Base-by-base conservation (phyloP, 2,113 vertebrate species). In the Tor tambroides region DNA sequence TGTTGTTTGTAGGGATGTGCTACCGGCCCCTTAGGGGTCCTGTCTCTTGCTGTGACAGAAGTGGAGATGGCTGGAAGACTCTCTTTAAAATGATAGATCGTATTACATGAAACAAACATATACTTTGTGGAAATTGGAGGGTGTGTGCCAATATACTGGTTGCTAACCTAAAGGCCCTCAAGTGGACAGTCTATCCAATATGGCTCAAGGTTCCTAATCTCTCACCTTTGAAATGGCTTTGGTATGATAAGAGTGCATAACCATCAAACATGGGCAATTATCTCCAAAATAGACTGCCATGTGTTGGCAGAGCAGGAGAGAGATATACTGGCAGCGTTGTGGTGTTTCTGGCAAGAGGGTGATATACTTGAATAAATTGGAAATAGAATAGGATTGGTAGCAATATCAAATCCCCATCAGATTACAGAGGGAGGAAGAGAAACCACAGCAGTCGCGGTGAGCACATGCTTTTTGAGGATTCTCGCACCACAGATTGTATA, bases 1-100 rank as follows among this genome's bases (percentile, higher is more conserved):
- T 87, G 82, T 54, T 90, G 89, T 93, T 93, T 93, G 92, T 89
- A 91, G 92, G 94, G 88, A 80, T 89, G 84, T 86, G 83, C 84
- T 87, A 67, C 51, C 84, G 78, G 61, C 86, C 87, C 89, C 93
- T 88, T 46, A 84, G 90, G 87, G 86, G 56, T 63, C 54, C 77
- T 21, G 14, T 80, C 84, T 80, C 54, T 72, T 23, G 46, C 76
- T 84, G 67, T 49, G 59, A 46, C 28, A 79, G 84, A 86, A 84
- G 59, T 86, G 84, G 23, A 54, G 71, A 86, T 80, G 46, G 49
- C 26, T 82, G 38, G 81, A 61, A 49, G 69, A 89, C 26, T 54
- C 43, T 35, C 65, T 81, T 89, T 85, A 63, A 74, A 79, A 71
- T 41, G 19, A 87, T n/a, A 79, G 56, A 82, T 21, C n/a, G 11